These are phyloP conservation scores for Netelia fuscicornis DNA, from an alignment of 2,888 invertebrate species.

Conservation along the genomic window DNA sequence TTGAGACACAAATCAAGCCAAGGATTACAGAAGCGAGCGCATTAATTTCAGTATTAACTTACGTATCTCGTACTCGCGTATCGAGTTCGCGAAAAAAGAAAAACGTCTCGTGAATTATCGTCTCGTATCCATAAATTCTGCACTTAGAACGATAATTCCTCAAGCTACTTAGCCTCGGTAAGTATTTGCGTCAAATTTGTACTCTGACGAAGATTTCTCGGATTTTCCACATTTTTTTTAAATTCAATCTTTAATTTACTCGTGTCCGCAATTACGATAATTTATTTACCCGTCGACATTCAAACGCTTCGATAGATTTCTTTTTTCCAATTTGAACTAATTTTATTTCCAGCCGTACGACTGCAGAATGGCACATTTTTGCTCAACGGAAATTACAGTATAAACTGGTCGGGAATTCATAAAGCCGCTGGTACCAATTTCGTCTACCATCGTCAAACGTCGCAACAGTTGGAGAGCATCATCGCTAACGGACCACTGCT, in stretches of 20 bases:
- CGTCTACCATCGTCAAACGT: slow-evolving; percentile 90
- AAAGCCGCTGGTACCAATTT: slow-evolving; percentile 93
- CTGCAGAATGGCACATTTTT: slow-evolving; percentile 91
- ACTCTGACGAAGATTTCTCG: neutral
- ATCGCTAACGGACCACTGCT: slow-evolving; percentile 92
- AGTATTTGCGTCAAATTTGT: neutral
- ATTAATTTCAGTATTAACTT: slow-evolving; percentile 32
- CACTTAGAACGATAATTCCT: neutral
- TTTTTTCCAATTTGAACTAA: neutral
- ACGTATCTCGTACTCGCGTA: neutral
- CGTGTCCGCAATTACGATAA: neutral
- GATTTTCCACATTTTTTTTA: slow-evolving; percentile 1
- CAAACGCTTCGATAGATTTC: no score
- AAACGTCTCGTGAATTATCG: neutral
- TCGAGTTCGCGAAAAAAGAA: slow-evolving; percentile 21
- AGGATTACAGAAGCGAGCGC: slow-evolving; percentile 18
- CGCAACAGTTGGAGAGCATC: slow-evolving; percentile 88
- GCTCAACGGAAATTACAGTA: slow-evolving; percentile 92
- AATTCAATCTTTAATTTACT: neutral
- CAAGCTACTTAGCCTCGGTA: neutral
- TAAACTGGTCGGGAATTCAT: slow-evolving; percentile 91
- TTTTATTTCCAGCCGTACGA: slow-evolving; percentile 88
- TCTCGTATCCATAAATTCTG: slow-evolving; percentile 12
- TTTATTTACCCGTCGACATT: neutral
- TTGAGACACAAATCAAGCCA: slow-evolving; percentile 36